Evolutionary conservation across 64 coral and sea anemone species (phyloP).

Genomic region (Astreopora myriophthalma): DNA sequence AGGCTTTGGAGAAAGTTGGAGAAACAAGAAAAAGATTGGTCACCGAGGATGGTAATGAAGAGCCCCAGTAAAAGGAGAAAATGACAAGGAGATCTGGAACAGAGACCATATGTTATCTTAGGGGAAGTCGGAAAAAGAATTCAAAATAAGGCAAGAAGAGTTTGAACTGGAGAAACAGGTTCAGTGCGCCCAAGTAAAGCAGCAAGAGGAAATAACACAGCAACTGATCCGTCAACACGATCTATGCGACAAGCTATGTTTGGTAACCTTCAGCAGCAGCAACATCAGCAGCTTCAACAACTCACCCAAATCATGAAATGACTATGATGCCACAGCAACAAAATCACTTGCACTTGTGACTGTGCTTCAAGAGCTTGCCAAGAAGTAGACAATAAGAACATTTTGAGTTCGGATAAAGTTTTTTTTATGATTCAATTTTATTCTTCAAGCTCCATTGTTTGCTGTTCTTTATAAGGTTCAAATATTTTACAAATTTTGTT

Average conservation of each 20-base stretch:
- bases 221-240: slow-evolving; percentile 54
- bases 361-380: slow-evolving; percentile 48
- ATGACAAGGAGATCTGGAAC: slow-evolving; percentile 20
- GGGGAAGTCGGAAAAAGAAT: slow-evolving; percentile 42
- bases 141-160: slow-evolving; percentile 41
- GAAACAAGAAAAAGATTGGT: slow-evolving; percentile 35
- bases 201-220: slow-evolving; percentile 52
- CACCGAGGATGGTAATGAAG: not conserved
- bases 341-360: slow-evolving; percentile 17
- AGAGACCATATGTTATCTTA: slow-evolving; percentile 21
- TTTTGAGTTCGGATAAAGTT: not conserved
- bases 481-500: slow-evolving; percentile 1
- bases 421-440: not conserved
- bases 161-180: slow-evolving; percentile 25
- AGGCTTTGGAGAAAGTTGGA: slow-evolving; percentile 59
- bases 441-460: not conserved
- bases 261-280: not conserved
- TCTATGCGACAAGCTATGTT: not conserved
- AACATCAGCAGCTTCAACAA: not conserved
- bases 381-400: slow-evolving; percentile 34
- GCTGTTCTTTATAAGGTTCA: not conserved
- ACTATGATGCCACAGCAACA: slow-evolving; percentile 9
- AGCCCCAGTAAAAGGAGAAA: slow-evolving; percentile 26
- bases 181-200: slow-evolving; percentile 13
- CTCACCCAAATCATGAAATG: slow-evolving; percentile 31